Evolutionary conservation across 2,888 invertebrate species (phyloP).

Genomic region (Lepidochitona cinerea): DNA sequence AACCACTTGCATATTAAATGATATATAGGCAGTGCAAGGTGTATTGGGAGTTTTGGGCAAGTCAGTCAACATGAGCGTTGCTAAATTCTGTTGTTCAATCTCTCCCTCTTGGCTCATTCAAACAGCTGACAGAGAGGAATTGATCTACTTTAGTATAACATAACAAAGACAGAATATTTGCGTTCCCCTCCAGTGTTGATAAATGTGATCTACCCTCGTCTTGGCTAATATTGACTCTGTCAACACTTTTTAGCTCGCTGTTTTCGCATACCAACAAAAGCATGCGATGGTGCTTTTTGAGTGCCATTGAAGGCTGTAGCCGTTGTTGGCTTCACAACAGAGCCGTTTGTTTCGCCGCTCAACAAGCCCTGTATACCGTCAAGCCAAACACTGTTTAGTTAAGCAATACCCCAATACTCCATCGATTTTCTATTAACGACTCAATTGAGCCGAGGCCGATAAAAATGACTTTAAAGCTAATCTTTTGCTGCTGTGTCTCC

Average conservation of each 20-base stretch:
- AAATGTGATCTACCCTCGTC: neutral
- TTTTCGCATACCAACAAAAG: conserved; percentile 9
- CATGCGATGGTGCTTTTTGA: conserved; percentile 8
- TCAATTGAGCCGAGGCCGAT: neutral
- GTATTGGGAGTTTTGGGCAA: neutral
- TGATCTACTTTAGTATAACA: conserved; percentile 1
- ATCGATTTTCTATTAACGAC: conserved; percentile 3
- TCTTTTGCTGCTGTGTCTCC: neutral
- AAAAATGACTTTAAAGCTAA: conserved; percentile 3
- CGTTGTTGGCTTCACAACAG: neutral
- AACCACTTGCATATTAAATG: too few species aligned
- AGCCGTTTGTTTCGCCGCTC: neutral
- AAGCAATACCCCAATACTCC: neutral
- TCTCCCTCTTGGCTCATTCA: neutral
- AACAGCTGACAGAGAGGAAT: neutral
- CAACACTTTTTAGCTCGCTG: conserved; percentile 3
- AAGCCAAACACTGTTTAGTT: neutral
- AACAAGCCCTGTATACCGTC: neutral
- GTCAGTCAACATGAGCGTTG: neutral
- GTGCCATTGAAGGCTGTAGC: neutral
- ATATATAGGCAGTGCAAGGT: too few species aligned
- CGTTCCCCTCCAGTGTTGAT: conserved; percentile 4
- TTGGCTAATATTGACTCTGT: neutral
- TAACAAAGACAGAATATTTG: neutral
- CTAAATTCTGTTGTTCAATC: conserved; percentile 2